Conservation (phyloP, 2,888 invertebrate species). For the Limulus polyphemus region DNA sequence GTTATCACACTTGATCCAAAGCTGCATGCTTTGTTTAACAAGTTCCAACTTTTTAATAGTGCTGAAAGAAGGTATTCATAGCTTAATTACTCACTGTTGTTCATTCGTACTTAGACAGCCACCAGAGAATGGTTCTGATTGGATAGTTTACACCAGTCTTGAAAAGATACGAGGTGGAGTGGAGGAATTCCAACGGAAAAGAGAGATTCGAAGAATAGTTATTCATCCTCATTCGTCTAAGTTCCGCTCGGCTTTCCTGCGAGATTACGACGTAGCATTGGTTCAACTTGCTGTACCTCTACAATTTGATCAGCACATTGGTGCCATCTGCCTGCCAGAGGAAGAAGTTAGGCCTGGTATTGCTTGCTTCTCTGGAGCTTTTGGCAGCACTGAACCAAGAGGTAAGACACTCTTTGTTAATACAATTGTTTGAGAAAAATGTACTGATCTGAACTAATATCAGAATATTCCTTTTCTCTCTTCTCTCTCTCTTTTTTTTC, state of each 20-base stretch:
- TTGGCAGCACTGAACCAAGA: conserved; percentile 17
- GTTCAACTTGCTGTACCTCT: conserved; percentile 44
- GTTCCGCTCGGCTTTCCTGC: conserved; percentile 23
- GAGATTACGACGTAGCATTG: conserved; percentile 46
- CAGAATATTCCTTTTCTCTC: not conserved
- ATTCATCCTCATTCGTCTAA: conserved; percentile 28
- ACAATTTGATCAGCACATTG: conserved; percentile 43
- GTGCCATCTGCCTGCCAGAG: conserved; percentile 47
- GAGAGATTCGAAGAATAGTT: conserved; percentile 16
- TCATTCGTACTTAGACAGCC: conserved; percentile 6
- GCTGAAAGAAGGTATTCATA: no score
- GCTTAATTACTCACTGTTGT: no score
- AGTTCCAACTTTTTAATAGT: no score
- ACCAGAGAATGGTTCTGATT: conserved; percentile 15
- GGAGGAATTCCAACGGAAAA: conserved; percentile 1
- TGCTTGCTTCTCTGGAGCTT: conserved; percentile 24
- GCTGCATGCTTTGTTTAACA: no score
- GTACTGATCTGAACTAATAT: not conserved
- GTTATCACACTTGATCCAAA: no score
- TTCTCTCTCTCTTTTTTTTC: not conserved
- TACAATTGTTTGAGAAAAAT: no score
- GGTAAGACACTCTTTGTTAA: conserved; percentile 3
- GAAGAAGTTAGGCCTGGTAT: conserved; percentile 37
- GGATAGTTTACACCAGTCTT: conserved; percentile 14
- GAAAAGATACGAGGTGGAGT: not conserved